Base-by-base conservation (phyloP, 1,140 invertebrate genomes). In the Meloidogyne exigua region DNA sequence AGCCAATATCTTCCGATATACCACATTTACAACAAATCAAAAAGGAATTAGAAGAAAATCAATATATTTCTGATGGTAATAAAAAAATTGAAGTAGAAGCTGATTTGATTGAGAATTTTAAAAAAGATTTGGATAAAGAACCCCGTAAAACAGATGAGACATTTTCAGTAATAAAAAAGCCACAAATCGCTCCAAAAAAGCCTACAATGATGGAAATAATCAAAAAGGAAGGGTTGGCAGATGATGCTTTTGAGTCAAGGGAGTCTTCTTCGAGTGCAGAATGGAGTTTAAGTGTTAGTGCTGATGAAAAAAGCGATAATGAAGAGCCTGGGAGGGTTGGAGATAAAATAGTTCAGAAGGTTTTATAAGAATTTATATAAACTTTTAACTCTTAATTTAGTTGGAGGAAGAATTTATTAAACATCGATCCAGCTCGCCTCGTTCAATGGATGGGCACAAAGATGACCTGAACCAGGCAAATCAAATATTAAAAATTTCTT, bases 171-270 rank as follows among this genome's bases (percentile, higher is more conserved):
- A 32, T 73, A 42, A 73, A 36, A 64, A 42, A 42, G 23, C 72
- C 72, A 11, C 26, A 73, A 64, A 62, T 62, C 11, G 72, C 72
- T 28, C 72, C 72, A 65, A 36, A 65, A 36, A 73, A 73, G 23
- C 72, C 72, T 23, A 15, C 57, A 26, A 73, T 73, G 44, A 62
- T 57, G 26, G 72, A 57, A 57, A 57, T 18, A n/a, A 57, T 57
- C 13, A n/a, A 57, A 57, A 57, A 57, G 1, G 49, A 57, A 10
- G 9, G 42, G 2, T 44, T 13, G 12, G 42, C 1, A 15, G 42
- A 44, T 44, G 42, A 4, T 10, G 18, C 49, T 21, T 21, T n/a
- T 57, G 49, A 57, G 21, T 57, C 49, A n/a, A 57, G 21, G n/a
- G 15, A 57, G 7, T 57, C 49, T n/a, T 57, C 49, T n/a, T 57